These are phyloP conservation scores for Bungarus multicinctus DNA, from an alignment of 2,113 vertebrate genomes.

Conservation along the genomic window DNA sequence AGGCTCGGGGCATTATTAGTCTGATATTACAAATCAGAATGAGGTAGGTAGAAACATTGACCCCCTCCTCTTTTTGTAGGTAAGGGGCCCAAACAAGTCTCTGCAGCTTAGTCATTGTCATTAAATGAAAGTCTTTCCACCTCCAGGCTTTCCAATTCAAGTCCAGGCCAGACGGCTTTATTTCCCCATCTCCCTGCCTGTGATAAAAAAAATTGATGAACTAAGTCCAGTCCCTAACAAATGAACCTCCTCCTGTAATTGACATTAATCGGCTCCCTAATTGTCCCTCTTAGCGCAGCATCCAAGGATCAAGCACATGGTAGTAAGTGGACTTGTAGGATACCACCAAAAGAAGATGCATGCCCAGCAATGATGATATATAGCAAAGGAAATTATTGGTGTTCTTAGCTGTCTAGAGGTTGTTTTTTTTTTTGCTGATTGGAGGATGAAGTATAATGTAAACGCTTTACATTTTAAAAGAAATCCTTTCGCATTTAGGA, in stretches of 20 bases:
- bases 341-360: background rate
- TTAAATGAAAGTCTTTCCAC: background rate
- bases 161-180: background rate
- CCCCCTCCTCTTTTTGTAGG: fast-evolving
- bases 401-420: background rate
- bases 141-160: background rate
- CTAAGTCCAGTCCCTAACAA: background rate
- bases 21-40: fast-evolving
- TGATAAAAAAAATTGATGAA: background rate
- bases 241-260: background rate
- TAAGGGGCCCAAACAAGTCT: background rate
- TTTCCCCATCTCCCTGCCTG: background rate
- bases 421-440: background rate
- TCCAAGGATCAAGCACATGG: background rate
- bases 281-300: background rate
- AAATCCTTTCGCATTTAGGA: background rate
- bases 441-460: background rate
- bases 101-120: background rate
- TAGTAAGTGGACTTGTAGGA: background rate
- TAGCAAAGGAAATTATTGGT: background rate
- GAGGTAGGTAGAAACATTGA: background rate
- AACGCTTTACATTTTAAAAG: background rate
- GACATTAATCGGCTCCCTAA: background rate
- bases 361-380: background rate
- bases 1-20: background rate